Conservation (phyloP, 2,888 invertebrate species). For the Harpagoxenus sublaevis region DNA sequence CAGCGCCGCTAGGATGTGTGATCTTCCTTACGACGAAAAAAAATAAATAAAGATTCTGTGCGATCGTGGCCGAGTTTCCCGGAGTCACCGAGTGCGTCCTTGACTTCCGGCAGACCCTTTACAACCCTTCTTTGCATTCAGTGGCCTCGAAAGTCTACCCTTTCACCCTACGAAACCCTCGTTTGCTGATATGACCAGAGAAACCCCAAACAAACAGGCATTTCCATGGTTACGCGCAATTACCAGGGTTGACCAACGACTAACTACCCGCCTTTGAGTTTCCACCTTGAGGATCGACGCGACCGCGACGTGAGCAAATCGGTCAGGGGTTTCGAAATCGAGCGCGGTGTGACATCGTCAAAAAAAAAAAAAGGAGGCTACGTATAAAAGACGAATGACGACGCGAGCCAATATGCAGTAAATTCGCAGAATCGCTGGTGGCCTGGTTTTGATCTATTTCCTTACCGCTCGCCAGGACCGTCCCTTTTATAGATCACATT, state of each 20-base stretch:
- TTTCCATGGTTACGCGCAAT: slow-evolving; percentile 84
- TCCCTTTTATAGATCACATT: slow-evolving; percentile 76
- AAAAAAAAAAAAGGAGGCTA: slow-evolving; percentile 39
- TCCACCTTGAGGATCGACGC: slow-evolving; percentile 78
- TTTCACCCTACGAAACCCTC: slow-evolving; percentile 72
- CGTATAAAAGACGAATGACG: slow-evolving; percentile 25
- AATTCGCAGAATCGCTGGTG: slow-evolving; percentile 75
- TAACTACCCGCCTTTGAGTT: slow-evolving; percentile 79
- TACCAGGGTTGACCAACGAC: slow-evolving; percentile 80
- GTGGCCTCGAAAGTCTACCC: slow-evolving; percentile 77
- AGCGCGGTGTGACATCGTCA: slow-evolving; percentile 57
- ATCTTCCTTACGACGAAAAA: not conserved
- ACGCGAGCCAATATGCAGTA: slow-evolving; percentile 77
- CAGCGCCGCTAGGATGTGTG: too few species aligned
- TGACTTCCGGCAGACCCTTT: slow-evolving; percentile 81
- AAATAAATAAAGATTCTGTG: not conserved
- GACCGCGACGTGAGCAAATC: slow-evolving; percentile 72
- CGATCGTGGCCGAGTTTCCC: slow-evolving; percentile 73
- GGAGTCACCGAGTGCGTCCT: slow-evolving; percentile 79
- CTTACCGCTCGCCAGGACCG: slow-evolving; percentile 53
- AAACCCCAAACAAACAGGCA: slow-evolving; percentile 82
- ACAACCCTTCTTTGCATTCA: slow-evolving; percentile 82
- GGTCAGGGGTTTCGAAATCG: slow-evolving; percentile 74
- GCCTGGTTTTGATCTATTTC: slow-evolving; percentile 76
- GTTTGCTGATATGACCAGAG: slow-evolving; percentile 71